Evolutionary conservation across 2,113 vertebrate genomes (phyloP).

Genomic region (Micronycteris hirsuta): DNA sequence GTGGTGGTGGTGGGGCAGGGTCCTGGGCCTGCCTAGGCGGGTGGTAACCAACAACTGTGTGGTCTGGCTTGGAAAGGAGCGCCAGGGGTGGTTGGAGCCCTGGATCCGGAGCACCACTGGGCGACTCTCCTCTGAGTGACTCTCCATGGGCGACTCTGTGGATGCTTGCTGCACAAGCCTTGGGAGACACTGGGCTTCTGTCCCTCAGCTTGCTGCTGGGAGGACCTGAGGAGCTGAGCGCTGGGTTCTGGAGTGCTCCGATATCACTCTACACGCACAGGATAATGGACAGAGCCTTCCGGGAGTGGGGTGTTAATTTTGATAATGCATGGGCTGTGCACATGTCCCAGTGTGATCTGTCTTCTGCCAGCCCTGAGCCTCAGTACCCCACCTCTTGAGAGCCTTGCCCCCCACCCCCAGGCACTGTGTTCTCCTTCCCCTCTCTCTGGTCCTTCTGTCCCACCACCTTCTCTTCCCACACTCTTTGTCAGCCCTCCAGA

Average conservation of each 20-base stretch:
- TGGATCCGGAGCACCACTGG: not conserved
- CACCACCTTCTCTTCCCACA: not conserved
- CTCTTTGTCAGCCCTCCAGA: not conserved
- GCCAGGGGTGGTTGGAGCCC: rapidly evolving
- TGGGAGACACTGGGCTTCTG: not conserved
- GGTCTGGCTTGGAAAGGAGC: not conserved
- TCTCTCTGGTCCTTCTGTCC: not conserved
- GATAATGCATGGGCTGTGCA: not conserved
- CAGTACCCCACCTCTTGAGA: not conserved
- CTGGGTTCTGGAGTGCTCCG: not conserved
- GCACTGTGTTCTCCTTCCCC: rapidly evolving
- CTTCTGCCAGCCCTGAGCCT: rapidly evolving
- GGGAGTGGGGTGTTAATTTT: not conserved
- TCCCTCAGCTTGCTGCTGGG: not conserved
- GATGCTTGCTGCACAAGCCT: not conserved
- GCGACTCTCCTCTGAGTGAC: not conserved
- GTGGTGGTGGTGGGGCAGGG: no score
- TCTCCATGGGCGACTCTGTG: not conserved
- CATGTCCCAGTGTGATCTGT: not conserved
- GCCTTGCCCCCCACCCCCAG: rapidly evolving
- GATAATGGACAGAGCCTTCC: not conserved
- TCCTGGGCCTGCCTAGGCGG: not conserved
- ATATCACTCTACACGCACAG: rapidly evolving
- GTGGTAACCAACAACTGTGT: rapidly evolving
- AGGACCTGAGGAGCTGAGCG: not conserved